These are phyloP conservation scores for Drosophila recens DNA, from an alignment of 2,888 invertebrate species.

Conservation along the genomic window DNA sequence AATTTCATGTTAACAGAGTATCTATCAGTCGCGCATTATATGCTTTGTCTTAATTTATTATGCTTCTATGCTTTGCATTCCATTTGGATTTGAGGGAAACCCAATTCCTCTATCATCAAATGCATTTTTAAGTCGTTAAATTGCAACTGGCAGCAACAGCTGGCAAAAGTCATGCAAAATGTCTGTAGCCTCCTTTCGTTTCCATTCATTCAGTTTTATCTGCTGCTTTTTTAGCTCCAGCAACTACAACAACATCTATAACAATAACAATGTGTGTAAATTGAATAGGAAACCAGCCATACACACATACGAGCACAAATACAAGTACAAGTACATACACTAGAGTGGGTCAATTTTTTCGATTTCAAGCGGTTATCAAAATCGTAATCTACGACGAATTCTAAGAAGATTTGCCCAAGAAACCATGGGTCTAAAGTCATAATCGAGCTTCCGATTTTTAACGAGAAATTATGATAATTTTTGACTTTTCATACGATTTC, in stretches of 20 bases:
- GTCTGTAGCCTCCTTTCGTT: constrained; percentile 11
- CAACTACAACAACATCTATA: constrained; percentile 8
- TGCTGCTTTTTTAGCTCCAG: not conserved
- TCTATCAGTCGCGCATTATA: not conserved
- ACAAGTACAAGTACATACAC: not conserved
- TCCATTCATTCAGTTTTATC: constrained; percentile 28
- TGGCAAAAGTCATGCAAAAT: constrained; percentile 22
- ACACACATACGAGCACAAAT: not conserved
- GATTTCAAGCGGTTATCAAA: too few relatives aligned
- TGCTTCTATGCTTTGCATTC: not conserved
- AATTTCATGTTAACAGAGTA: not conserved
- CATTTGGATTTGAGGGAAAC: not conserved
- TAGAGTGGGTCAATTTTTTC: too few relatives aligned
- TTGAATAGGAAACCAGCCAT: constrained; percentile 35
- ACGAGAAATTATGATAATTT: too few relatives aligned
- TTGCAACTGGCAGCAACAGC: constrained; percentile 1
- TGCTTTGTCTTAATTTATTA: not conserved
- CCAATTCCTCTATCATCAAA: constrained; percentile 16
- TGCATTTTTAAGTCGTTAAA: constrained; percentile 11
- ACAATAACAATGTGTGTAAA: constrained; percentile 16
- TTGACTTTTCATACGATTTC: too few relatives aligned
- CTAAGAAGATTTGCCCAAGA: too few relatives aligned
- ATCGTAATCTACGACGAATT: too few relatives aligned
- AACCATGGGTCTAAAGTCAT: too few relatives aligned
- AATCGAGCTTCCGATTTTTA: too few relatives aligned